Conservation (phyloP, 2,797 vertebrate genomes). For the Alauda arvensis region DNA sequence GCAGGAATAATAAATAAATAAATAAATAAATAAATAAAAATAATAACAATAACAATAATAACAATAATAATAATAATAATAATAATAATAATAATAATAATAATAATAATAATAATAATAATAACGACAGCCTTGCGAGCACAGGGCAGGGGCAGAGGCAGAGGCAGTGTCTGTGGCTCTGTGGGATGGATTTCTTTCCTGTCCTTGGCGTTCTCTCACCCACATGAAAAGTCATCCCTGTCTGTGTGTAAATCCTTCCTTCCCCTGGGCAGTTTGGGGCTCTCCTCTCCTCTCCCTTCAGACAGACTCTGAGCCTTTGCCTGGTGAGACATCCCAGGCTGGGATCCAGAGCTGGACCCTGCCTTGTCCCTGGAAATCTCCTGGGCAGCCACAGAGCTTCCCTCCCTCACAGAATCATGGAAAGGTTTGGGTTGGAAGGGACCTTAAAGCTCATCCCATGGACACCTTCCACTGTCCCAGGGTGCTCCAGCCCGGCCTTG, state of each 20-base stretch:
- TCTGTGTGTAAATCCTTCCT: not conserved
- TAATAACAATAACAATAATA: not conserved
- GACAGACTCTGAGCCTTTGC: not conserved
- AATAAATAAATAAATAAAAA: no score
- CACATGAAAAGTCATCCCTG: not conserved
- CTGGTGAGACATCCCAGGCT: not conserved
- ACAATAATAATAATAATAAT: not conserved
- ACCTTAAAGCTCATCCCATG: not conserved
- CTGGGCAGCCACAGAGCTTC: not conserved
- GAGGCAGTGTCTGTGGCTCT: not conserved
- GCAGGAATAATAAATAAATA: not conserved
- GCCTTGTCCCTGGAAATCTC: not conserved
- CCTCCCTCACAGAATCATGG: fast-evolving
- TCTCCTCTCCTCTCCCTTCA: not conserved
- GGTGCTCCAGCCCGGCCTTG: not conserved
- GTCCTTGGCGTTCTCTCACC: not conserved
- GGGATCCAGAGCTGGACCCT: not conserved
- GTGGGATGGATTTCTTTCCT: not conserved
- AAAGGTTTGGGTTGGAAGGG: not conserved
- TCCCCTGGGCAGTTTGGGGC: not conserved
- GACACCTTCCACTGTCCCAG: fast-evolving
- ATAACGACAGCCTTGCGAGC: no score
- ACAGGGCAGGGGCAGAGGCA: not conserved
- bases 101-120: not conserved
- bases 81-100: not conserved